A percentile compares a stretch with the other conserved stretches of the same genome.
These are phyloP conservation scores for Lates japonicus DNA, from an alignment of 2,797 vertebrate species.

Conservation along the genomic window DNA sequence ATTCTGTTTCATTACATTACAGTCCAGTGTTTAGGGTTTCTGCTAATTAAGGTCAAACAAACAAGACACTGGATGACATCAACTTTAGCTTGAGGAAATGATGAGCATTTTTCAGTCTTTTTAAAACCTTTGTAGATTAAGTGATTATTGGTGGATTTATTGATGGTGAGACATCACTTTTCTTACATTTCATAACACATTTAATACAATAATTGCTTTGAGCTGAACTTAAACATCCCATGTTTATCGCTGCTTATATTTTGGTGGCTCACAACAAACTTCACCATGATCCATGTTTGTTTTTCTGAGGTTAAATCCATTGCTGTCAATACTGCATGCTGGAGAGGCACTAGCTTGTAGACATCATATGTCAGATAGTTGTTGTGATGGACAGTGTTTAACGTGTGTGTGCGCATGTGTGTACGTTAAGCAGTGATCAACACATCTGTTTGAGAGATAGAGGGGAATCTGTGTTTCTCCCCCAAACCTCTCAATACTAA, in stretches of 20 bases:
- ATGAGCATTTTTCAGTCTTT: too few relatives aligned
- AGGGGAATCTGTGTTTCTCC: slow-evolving; percentile 78
- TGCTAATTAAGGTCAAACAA: too few relatives aligned
- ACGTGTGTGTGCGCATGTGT: slow-evolving; percentile 49
- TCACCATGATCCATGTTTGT: slow-evolving; percentile 32
- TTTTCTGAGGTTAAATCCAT: slow-evolving; percentile 49
- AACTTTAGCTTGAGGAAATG: slow-evolving; percentile 2
- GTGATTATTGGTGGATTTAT: slow-evolving; percentile 12
- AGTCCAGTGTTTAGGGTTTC: neutral
- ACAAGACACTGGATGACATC: neutral
- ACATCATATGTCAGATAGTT: slow-evolving; percentile 68
- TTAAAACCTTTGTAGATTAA: neutral
- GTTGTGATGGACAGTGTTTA: slow-evolving; percentile 50
- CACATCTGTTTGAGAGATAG: slow-evolving; percentile 82
- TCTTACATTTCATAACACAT: neutral
- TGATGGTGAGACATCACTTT: neutral
- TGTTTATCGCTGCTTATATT: slow-evolving; percentile 23
- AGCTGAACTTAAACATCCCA: neutral
- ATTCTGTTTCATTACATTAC: neutral
- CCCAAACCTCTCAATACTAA: slow-evolving; percentile 88
- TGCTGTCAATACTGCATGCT: slow-evolving; percentile 55
- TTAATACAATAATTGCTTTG: neutral
- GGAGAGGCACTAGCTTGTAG: slow-evolving; percentile 53
- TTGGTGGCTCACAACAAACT: slow-evolving; percentile 34
- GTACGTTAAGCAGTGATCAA: slow-evolving; percentile 82